Percentiles rank a stretch among this genome's conserved stretches.
Conservation (phyloP, 2,113 vertebrate genomes). For the Vombatus ursinus region DNA sequence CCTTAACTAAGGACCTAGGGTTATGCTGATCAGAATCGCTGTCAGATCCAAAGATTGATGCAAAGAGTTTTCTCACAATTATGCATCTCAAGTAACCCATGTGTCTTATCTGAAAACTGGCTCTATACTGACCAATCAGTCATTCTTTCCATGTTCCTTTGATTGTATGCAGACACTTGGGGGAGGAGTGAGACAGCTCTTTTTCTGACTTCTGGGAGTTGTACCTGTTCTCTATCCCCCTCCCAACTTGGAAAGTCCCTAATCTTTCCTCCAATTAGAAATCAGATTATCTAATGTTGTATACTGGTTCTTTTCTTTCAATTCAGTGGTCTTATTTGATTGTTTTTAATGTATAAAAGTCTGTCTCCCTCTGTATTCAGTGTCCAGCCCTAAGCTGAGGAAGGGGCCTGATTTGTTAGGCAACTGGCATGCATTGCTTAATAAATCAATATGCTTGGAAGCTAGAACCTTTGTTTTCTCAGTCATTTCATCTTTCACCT, state of each 20-base stretch:
- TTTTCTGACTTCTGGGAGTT: background rate
- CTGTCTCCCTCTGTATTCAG: background rate
- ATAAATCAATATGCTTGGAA: background rate
- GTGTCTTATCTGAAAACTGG: background rate
- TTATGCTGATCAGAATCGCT: background rate
- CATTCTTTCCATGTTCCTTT: background rate
- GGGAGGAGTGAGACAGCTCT: background rate
- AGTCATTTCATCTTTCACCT: background rate
- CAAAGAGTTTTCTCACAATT: background rate
- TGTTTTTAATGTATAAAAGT: background rate
- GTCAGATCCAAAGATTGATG: background rate
- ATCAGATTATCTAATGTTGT: background rate
- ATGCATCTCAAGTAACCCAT: background rate
- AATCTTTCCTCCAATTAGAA: background rate
- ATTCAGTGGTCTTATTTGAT: background rate
- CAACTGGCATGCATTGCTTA: background rate
- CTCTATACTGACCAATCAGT: background rate
- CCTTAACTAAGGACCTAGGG: background rate
- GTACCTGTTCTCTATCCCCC: background rate
- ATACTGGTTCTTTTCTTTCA: background rate
- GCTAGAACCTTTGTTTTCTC: background rate
- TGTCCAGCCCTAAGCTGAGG: background rate
- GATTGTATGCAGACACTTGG: background rate
- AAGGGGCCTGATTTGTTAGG: background rate
- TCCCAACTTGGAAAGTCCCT: background rate